Evolutionary conservation across 2,113 vertebrate genomes (phyloP), one percentile per base, ranked within the genome.

Genomic region (Pteruthius melanotis): DNA sequence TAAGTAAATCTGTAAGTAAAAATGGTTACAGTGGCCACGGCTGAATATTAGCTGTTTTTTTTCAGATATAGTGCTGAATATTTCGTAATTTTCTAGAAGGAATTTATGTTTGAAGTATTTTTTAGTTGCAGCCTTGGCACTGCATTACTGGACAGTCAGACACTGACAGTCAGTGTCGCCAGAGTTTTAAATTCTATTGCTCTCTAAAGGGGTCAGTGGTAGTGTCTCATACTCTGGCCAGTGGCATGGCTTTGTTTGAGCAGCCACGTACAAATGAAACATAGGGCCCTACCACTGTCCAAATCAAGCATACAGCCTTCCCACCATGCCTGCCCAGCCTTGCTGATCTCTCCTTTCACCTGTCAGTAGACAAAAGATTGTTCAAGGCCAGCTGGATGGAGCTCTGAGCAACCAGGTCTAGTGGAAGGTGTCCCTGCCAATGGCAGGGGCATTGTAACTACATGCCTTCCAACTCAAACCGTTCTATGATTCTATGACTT

Each of bases 231-330:
- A 4, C 19, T 8, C 33, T 61, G 45, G 30, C 1, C 0, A 65
- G 45, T 21, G 54, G 21, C 27, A 21, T 15, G 30, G 13, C 64
- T 81, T 89, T 19, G 3, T 59, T 42, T 44, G 44, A 72, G 57
- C 23, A 59, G 65, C 42, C 53, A 12, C 0, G 2, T 14, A 20
- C 20, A 65, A 57, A 56, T 23, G 26, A 35, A 64, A 40, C 7
- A 19, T 23, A 15, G 0, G 1, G 33, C 23, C 33, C 4, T 78
- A 33, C 19, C 54, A 22, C 54, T 3, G 2, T 33, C 31, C 54
- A 33, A 56, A 56, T 56, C 54, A 57, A 59, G 24, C n/a, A 24
- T 16, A 24, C 56, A 24, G 31, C 45, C 39, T 65, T 40, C 23
- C 18, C 47, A 40, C 63, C 6, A 1, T 7, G 15, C 37, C 45